Evolutionary conservation across 2,797 vertebrate species (phyloP).

Genomic region (Amniataba percoides): DNA sequence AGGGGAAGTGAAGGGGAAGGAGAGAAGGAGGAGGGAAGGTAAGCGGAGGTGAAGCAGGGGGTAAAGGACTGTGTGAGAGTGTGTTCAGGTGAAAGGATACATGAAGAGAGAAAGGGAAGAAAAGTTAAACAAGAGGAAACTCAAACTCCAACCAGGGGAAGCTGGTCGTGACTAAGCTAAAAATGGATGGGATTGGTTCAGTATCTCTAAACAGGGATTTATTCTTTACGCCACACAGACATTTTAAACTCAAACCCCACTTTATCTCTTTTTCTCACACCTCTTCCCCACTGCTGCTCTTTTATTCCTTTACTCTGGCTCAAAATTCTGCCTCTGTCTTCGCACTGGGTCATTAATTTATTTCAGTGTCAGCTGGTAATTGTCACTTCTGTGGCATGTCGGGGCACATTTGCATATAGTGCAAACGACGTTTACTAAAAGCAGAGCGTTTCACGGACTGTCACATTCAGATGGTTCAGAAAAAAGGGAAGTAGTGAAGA

Average conservation of each 20-base stretch:
- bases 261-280: neutral
- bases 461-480: neutral
- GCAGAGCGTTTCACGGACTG: neutral
- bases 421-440: conserved; percentile 8
- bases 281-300: neutral
- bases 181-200: neutral
- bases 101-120: conserved; percentile 13
- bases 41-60: conserved; percentile 6
- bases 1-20: conserved; percentile 15
- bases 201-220: neutral
- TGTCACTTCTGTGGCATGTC: conserved; percentile 6
- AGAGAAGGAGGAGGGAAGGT: neutral
- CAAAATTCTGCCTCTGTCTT: neutral
- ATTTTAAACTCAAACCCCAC: neutral
- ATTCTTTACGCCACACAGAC: neutral
- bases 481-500: neutral
- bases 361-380: conserved; percentile 16
- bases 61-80: neutral
- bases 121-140: neutral
- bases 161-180: neutral
- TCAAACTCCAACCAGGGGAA: conserved; percentile 1
- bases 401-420: conserved; percentile 18
- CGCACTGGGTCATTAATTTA: conserved; percentile 1
- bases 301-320: neutral
- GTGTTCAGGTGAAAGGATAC: conserved; percentile 4